Base-by-base conservation (phyloP, 92 coral and sea anemone species). In the Desmophyllum pertusum region DNA sequence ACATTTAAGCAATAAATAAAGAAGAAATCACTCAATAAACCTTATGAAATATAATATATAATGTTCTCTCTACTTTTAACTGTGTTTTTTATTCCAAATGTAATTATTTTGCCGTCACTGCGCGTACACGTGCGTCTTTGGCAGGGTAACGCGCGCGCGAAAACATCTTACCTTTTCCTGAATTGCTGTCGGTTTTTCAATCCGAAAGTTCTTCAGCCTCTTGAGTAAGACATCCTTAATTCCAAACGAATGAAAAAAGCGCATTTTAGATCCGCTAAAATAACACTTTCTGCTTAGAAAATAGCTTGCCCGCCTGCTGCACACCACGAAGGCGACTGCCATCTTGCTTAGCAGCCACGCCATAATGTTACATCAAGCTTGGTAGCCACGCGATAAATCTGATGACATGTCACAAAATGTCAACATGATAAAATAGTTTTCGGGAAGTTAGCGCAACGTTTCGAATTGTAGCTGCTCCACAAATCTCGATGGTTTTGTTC, bases 151-250 rank as follows among this genome's bases (percentile, higher is more conserved):
- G 6, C 1, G 70, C 5, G 15, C 70, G 6, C 5, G 15, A 33
- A 7, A 4, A 48, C 18, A 81, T 36, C 90, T 33, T 3, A 92
- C 98, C 93, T 94, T 92, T 83, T 87, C 87, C 71, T 96, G 98
- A 41, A 92, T 89, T 80, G 90, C 93, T 33, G 97, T 88, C 15
- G 93, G 94, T 15, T 83, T 83, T 36, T 25, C 73, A 38, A 96
- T 87, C 33, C 88, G 90, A 23, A 81, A 70, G 23, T 88, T 83
- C 33, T 55, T 83, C 21, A 96, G 86, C 69, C 97, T 93, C 29
- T 83, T 84, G 13, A 85, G 75, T 13, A 96, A 76, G 2, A 57
- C 78, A 37, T 81, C 85, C 30, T 94, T 85, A 5, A 96, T 51
- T 31, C 90, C 92, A 57, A 90, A 90, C 52, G 86, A 87, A 55